phyloP scores from a whole-genome alignment of 2,888 invertebrate species.

The Linyphia triangularis region DNA sequence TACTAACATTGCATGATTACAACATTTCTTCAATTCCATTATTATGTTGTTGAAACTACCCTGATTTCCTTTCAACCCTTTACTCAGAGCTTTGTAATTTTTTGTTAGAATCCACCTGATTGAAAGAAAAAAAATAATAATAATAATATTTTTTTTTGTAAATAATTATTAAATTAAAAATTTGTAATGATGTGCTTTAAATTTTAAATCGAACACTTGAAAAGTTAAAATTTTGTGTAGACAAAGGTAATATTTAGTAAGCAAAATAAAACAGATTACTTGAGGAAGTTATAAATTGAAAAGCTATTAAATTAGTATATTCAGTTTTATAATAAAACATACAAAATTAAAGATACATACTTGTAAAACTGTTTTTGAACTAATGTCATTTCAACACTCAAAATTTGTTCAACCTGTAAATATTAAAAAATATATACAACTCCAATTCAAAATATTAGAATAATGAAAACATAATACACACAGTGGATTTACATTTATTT shows the following conservation, averaged over 20 bases:
- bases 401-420: constrained; percentile 91
- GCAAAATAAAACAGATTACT: neutral
- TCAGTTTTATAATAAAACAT: neutral
- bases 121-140: constrained; percentile 43
- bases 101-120: constrained; percentile 94
- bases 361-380: constrained; percentile 92
- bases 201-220: neutral
- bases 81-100: constrained; percentile 96
- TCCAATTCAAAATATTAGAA: neutral
- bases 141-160: no score
- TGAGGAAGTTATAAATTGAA: neutral
- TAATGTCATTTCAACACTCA: constrained; percentile 98
- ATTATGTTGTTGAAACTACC: constrained; percentile 98
- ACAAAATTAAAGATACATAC: constrained; percentile 12
- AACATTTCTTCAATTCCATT: constrained; percentile 99
- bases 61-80: constrained; percentile 95
- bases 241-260: neutral
- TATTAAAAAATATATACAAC: neutral
- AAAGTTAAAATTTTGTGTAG: neutral
- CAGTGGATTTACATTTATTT: no score
- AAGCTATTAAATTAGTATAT: neutral
- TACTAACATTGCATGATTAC: constrained; percentile 88
- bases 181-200: neutral
- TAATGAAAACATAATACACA: no score
- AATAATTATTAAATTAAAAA: no score